phyloP scores from a whole-genome alignment of 2,113 vertebrate species.

The Pelvicachromis taeniatus region DNA sequence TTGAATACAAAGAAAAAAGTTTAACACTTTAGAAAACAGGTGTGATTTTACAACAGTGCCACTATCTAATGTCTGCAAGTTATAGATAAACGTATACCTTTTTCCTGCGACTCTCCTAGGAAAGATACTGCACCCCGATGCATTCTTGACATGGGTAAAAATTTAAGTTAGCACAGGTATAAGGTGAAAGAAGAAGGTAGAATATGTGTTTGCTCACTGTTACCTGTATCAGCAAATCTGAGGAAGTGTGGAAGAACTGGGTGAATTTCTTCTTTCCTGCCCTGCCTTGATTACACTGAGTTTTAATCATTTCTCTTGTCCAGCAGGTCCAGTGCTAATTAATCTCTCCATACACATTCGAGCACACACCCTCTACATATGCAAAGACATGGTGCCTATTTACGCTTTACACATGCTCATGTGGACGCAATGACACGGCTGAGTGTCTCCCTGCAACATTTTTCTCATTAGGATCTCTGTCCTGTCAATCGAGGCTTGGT shows the following conservation, averaged over 20 bases:
- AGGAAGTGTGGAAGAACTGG: not conserved
- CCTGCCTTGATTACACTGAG: conserved; percentile 36
- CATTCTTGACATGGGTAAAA: not conserved
- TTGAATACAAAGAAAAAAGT: not conserved
- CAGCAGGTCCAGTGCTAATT: conserved; percentile 29
- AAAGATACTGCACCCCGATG: not conserved
- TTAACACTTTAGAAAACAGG: not conserved
- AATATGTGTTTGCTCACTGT: not conserved
- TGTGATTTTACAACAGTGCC: not conserved
- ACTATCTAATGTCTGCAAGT: not conserved
- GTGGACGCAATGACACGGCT: conserved; percentile 5
- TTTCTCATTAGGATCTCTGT: conserved; percentile 56
- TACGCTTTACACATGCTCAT: conserved; percentile 25
- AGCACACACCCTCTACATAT: not conserved
- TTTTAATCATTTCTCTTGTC: conserved; percentile 46
- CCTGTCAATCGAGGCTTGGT: conserved; percentile 43
- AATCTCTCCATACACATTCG: not conserved
- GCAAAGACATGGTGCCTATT: conserved; percentile 26
- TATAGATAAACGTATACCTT: not conserved
- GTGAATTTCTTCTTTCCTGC: not conserved
- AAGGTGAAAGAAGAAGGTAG: not conserved
- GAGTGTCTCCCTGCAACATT: conserved; percentile 36
- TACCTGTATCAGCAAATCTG: not conserved
- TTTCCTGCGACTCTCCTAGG: not conserved
- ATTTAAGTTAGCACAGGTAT: not conserved